A percentile compares a stretch with the other conserved stretches of the same genome.
Evolutionary conservation across 2,113 vertebrate species (phyloP).

Genomic region (Mionectes macconnelli): DNA sequence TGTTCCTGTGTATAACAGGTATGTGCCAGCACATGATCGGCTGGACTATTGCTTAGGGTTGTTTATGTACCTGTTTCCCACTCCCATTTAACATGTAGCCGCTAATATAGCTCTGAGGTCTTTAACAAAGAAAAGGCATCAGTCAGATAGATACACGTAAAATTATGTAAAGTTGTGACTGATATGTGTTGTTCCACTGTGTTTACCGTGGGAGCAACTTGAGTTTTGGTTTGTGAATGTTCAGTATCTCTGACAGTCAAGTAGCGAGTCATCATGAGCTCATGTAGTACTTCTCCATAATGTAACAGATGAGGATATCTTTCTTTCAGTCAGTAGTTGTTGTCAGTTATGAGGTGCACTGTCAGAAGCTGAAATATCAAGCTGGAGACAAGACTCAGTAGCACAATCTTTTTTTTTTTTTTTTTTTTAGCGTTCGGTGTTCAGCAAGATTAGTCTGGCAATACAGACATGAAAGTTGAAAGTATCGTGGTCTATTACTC

Average conservation of each 20-base stretch:
- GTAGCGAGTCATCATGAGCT: not conserved
- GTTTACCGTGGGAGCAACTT: not conserved
- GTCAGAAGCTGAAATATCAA: not conserved
- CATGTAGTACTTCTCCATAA: not conserved
- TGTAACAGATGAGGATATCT: not conserved
- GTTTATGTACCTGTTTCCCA: not conserved
- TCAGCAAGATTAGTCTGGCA: not conserved
- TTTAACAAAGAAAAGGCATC: not conserved
- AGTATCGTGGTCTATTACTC: not conserved
- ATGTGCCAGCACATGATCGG: not conserved
- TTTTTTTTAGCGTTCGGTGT: not conserved
- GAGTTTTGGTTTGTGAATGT: not conserved
- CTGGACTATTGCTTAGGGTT: not conserved
- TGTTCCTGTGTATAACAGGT: not conserved
- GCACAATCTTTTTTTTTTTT: not conserved
- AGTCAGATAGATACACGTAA: not conserved
- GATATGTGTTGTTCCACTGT: not conserved
- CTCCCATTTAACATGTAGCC: not conserved
- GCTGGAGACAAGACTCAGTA: not conserved
- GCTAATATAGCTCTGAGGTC: not conserved
- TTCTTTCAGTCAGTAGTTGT: not conserved
- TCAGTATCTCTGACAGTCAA: not conserved
- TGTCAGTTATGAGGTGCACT: not conserved
- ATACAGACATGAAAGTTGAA: not conserved
- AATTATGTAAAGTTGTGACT: not conserved